A percentile compares a stretch with the other conserved stretches of the same genome.
Evolutionary conservation across 2,888 invertebrate species (phyloP).

Genomic region (Lasioglossum lativentre): DNA sequence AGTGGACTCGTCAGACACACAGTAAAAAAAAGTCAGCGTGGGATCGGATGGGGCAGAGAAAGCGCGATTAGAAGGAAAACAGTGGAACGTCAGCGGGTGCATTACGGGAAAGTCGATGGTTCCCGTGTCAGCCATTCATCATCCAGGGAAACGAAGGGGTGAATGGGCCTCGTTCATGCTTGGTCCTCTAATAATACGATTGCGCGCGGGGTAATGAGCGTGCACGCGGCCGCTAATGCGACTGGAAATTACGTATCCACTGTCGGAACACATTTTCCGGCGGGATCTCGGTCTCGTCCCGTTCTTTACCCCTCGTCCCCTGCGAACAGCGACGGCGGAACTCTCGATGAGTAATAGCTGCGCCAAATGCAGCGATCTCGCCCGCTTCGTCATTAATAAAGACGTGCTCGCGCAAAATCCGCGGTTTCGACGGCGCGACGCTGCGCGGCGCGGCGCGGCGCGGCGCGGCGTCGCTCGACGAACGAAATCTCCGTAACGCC

Average conservation of each 20-base stretch:
- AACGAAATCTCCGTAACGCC: background rate
- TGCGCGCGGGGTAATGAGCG: constrained; percentile 55
- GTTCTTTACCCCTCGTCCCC: background rate
- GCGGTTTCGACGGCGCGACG: constrained; percentile 36
- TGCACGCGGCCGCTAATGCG: constrained; percentile 55
- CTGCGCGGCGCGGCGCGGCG: too few species aligned
- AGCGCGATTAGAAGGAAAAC: constrained; percentile 5
- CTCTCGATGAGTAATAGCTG: constrained; percentile 50
- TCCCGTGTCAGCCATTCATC: constrained; percentile 51
- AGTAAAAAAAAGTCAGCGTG: background rate
- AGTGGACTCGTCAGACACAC: too few species aligned
- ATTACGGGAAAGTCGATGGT: constrained; percentile 18
- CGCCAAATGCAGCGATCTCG: constrained; percentile 51
- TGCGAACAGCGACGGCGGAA: constrained; percentile 1
- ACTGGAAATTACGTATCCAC: constrained; percentile 60
- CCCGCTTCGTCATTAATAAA: constrained; percentile 58
- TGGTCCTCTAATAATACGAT: constrained; percentile 56
- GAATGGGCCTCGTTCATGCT: constrained; percentile 34
- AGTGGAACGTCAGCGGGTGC: background rate
- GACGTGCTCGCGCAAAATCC: constrained; percentile 52
- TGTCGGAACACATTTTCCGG: constrained; percentile 13
- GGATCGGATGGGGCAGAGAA: background rate
- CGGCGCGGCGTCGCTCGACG: constrained; percentile 21
- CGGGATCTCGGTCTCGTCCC: background rate
- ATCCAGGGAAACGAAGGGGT: constrained; percentile 44